Base-by-base conservation (phyloP, 1,140 invertebrate genomes). In the Temnothorax curvispinosus region DNA sequence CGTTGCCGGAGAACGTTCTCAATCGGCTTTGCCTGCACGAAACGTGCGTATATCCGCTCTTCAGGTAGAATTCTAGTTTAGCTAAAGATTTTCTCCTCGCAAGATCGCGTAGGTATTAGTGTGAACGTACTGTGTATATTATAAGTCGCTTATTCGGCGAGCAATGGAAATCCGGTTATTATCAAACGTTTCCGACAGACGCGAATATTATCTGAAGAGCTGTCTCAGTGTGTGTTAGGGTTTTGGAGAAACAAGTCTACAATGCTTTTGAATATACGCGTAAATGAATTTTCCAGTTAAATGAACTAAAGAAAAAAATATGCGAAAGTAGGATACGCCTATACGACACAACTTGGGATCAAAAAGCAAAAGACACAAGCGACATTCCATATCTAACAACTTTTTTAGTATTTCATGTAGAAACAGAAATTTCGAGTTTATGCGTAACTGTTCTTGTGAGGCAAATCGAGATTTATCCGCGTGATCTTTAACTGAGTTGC, bases 381-480 rank as follows among this genome's bases (percentile, higher is more conserved):
- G 41, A 60, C 21, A 27, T 9, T 81, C 35, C 13, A 5, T 27
- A 56, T 71, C 65, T 69, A 54, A 27, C 15, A 35, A 41, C 54
- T 60, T 60, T 58, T 75, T 58, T 75, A 41, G 13, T 32, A 52
- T 38, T 80, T 41, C 8, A 7, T 38, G 15, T 50, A 47, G 47
- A 62, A 27, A 27, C 21, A 11, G 15, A 5, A 44, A 13, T 82
- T 72, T 81, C 67, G 41, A 8, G 38, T 47, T 44, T 58, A 3
- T 35, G 54, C 15, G 9, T 41, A 81, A 65, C 21, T 50, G 11
- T 35, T 44, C 38, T 32, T 54, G 54, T 41, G 62, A 62, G 62
- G 64, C 38, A 56, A 47, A 60, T 74, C 54, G 80, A 71, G 65
- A 82, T 82, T 74, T 60, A 58, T 58, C 27, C n/a, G 41, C 32